These are phyloP conservation scores for Drosophila subsilvestris DNA, from an alignment of 2,888 invertebrate species.

Conservation along the genomic window DNA sequence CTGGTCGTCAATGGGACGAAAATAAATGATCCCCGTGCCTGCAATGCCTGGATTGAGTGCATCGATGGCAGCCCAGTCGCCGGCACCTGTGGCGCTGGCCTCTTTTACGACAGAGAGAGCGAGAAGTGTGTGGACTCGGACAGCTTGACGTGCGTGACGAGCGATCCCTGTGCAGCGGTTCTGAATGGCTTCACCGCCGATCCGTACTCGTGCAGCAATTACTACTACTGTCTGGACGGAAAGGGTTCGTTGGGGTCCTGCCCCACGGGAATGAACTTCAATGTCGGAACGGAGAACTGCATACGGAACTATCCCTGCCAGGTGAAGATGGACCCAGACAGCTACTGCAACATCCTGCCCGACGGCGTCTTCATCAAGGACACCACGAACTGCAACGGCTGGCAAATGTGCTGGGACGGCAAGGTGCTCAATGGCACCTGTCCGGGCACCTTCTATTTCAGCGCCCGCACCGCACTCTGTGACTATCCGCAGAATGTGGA, in stretches of 20 bases:
- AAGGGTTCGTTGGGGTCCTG: slow-evolving; percentile 65
- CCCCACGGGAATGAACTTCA: slow-evolving; percentile 65
- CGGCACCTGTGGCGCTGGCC: slow-evolving; percentile 63
- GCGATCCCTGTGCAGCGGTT: slow-evolving; percentile 69
- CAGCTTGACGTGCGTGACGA: slow-evolving; percentile 70
- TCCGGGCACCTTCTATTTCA: slow-evolving; percentile 70
- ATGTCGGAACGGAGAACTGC: slow-evolving; percentile 67
- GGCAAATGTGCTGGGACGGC: slow-evolving; percentile 69
- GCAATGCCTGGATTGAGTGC: slow-evolving; percentile 77
- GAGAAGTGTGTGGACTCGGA: slow-evolving; percentile 58
- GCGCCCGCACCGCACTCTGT: slow-evolving; percentile 60
- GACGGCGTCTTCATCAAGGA: slow-evolving; percentile 76
- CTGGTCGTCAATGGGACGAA: slow-evolving; percentile 71
- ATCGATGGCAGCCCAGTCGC: slow-evolving; percentile 60
- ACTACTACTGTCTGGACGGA: slow-evolving; percentile 78
- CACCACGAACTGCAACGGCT: slow-evolving; percentile 63
- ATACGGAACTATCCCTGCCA: slow-evolving; percentile 68
- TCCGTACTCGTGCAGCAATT: slow-evolving; percentile 77
- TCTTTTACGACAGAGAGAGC: slow-evolving; percentile 71
- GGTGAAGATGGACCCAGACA: slow-evolving; percentile 65
- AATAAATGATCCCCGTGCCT: slow-evolving; percentile 78
- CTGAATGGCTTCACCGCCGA: slow-evolving; percentile 72
- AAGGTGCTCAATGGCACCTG: slow-evolving; percentile 66
- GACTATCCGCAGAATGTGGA: slow-evolving; percentile 66
- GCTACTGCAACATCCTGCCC: slow-evolving; percentile 77